Conservation (phyloP, 2,888 invertebrate genomes). For the Phlogophora meticulosa region DNA sequence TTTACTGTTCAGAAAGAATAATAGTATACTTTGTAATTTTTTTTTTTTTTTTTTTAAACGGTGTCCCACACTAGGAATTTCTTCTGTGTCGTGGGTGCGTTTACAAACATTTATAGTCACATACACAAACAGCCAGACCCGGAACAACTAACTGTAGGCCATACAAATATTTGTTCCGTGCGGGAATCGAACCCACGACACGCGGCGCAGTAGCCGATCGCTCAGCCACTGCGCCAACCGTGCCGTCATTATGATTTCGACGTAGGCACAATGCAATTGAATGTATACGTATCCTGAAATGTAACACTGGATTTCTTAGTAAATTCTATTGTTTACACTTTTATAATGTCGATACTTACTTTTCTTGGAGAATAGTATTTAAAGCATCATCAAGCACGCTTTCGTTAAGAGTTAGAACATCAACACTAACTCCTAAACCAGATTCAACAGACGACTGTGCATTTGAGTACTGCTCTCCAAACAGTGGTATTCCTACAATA, state of each 20-base stretch:
- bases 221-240: too few species aligned
- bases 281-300: background rate
- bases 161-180: too few species aligned
- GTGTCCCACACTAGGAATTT: too few species aligned
- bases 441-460: slow-evolving; percentile 82
- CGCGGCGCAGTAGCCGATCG: too few species aligned
- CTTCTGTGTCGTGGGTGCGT: too few species aligned
- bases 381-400: slow-evolving; percentile 55
- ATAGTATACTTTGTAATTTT: too few species aligned
- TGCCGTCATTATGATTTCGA: background rate
- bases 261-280: background rate
- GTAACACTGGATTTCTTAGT: background rate
- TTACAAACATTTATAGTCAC: too few species aligned
- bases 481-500: slow-evolving; percentile 87
- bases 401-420: slow-evolving; percentile 64
- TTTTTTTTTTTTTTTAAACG: too few species aligned
- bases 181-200: too few species aligned
- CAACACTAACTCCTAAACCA: slow-evolving; percentile 84
- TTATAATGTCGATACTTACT: slow-evolving; percentile 48
- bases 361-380: slow-evolving; percentile 57
- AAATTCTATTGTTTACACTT: background rate
- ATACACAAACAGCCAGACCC: too few species aligned
- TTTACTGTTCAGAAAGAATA: background rate
- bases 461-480: slow-evolving; percentile 89
- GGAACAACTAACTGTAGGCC: too few species aligned